Percentiles rank a stretch among this genome's conserved stretches.
Conservation (phyloP, 23 tunicate species). For the Trididemnum miniatum region DNA sequence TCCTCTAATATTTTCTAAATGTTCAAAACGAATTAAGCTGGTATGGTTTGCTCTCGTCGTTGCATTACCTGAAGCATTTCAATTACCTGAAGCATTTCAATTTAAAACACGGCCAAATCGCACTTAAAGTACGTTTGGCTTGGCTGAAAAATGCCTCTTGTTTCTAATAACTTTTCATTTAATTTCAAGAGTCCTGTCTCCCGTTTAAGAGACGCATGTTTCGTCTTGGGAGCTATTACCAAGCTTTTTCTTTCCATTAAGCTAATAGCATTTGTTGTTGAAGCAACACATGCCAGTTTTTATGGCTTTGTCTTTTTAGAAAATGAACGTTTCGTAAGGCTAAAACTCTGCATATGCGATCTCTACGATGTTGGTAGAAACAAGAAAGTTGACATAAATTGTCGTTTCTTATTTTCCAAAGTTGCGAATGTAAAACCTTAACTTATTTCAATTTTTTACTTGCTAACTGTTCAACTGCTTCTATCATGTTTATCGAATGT, state of each 20-base stretch:
- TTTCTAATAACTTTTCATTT: constrained; percentile 23
- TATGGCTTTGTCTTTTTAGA: too few species aligned
- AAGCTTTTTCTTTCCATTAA: constrained; percentile 17
- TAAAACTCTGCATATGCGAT: too few species aligned
- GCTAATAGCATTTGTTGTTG: constrained; percentile 8
- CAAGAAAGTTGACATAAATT: too few species aligned
- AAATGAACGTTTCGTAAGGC: too few species aligned
- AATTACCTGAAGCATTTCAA: neutral
- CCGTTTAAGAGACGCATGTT: neutral
- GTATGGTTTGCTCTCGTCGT: neutral
- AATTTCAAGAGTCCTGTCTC: neutral
- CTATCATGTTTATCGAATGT: too few species aligned
- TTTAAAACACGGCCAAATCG: neutral
- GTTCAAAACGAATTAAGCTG: too few species aligned
- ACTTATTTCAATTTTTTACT: too few species aligned
- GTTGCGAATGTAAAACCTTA: too few species aligned
- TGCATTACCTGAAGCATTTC: neutral
- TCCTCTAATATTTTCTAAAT: too few species aligned
- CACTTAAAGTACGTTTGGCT: neutral
- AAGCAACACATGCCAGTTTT: neutral
- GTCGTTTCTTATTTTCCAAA: too few species aligned
- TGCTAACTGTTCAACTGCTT: too few species aligned
- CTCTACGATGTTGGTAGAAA: too few species aligned
- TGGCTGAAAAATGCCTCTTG: constrained; percentile 1
- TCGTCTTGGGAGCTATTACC: constrained; percentile 22